Base-by-base conservation (phyloP, 2,113 vertebrate genomes). In the Leiothrix lutea region DNA sequence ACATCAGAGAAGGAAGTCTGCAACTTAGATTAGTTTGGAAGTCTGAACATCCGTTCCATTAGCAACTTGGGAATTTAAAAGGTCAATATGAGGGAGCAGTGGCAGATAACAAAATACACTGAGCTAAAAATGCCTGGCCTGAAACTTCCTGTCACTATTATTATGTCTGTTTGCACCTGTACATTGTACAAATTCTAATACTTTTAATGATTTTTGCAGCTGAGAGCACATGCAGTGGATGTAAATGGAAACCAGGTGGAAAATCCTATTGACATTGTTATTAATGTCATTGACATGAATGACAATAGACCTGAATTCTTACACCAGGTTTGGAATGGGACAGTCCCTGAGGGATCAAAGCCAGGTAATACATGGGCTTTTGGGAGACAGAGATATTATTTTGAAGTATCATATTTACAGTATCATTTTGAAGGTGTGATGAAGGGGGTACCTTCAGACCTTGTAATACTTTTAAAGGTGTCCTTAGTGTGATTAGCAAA, bases 241-340 rank as follows among this genome's bases (percentile, higher is more conserved):
- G 98, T 99, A 95, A 99, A 99, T 66, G 99, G 99, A 94, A 99
- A 99, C 97, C 99, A 99, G 92, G 99, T 99, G 97, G 99, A 99
- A 97, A 99, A 99, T 96, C 99, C 99, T 36, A 99, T 99, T 92
- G 99, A 99, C 95, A 99, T 99, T 60, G 98, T 99, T 97, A 99
- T 99, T 98, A 99, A 99, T 90, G 99, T 99, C 40, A 99, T 99
- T 94, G 99, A 99, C 97, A 99, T 99, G 99, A 99, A 99, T 87
- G 99, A 99, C 97, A 99, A 99, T 94, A 98, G 99, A 65, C 99
- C 99, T 1, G 99, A 99, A 95, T 99, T 99, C 97, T 97, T 98
- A 82, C 99, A 99, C 95, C 99, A 99, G 90, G 98, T 99, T 94
- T 99, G 99, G 99, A 99, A 99, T 64, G 99, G 99, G 72, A 98